Evolutionary conservation across 2,797 vertebrate species (phyloP).

Genomic region (Toxotes lorentzi): DNA sequence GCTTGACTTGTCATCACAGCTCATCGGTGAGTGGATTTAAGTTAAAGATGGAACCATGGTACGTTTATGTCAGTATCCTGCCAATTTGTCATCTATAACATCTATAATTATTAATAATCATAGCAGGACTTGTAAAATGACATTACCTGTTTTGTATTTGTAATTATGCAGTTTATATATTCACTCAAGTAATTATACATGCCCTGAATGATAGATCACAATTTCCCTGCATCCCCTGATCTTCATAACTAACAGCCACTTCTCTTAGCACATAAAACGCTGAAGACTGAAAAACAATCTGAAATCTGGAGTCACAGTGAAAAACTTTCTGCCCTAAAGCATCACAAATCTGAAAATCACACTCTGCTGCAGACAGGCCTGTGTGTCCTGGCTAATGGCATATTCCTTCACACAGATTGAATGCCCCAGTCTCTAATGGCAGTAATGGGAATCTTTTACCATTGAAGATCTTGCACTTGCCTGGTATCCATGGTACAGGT

Average conservation of each 20-base stretch:
- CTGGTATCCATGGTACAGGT: neutral
- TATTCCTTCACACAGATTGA: neutral
- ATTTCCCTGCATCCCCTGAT: neutral
- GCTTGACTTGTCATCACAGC: constrained; percentile 23
- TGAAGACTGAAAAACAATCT: neutral
- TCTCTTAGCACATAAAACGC: neutral
- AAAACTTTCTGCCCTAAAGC: constrained; percentile 2
- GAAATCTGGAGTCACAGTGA: constrained; percentile 19
- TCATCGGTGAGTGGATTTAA: constrained; percentile 28
- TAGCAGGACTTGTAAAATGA: neutral
- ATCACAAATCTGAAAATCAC: neutral
- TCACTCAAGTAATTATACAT: neutral
- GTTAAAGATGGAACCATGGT: neutral
- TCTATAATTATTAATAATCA: neutral
- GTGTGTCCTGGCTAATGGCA: neutral
- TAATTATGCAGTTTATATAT: constrained; percentile 3
- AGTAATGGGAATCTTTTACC: neutral
- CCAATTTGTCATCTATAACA: neutral
- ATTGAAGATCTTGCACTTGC: neutral
- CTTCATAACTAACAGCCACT: neutral
- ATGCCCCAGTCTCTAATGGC: neutral
- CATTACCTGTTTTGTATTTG: neutral
- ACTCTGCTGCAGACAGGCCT: neutral
- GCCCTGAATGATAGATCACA: neutral
- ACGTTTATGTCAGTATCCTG: neutral